Percentiles rank a stretch among this genome's conserved stretches.
These are phyloP conservation scores for Rhinoderma darwinii DNA, from an alignment of 2,113 vertebrate species.

Conservation along the genomic window DNA sequence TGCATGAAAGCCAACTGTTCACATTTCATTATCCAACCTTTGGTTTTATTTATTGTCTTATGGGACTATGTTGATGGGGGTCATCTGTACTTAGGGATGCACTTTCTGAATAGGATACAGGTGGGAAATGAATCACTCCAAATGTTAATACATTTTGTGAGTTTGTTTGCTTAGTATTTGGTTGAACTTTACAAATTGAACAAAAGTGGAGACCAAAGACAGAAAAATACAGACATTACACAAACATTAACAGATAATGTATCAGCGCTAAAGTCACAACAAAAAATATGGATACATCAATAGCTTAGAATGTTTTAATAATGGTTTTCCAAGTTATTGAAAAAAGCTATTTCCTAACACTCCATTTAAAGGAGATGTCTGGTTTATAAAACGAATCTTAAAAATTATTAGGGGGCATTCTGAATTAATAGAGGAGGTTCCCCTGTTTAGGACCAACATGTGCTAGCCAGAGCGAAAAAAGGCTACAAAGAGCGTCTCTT, in stretches of 20 bases:
- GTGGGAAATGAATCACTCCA: background rate
- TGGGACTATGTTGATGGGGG: background rate
- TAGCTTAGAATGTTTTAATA: background rate
- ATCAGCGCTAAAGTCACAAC: background rate
- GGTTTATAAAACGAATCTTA: too few relatives aligned
- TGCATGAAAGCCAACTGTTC: constrained; percentile 45
- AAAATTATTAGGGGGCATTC: too few relatives aligned
- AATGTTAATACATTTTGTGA: constrained; percentile 4
- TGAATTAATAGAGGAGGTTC: too few relatives aligned
- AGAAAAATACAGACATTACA: background rate
- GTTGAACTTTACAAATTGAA: constrained; percentile 15
- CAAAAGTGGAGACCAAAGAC: background rate
- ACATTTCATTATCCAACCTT: constrained; percentile 49
- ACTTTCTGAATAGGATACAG: constrained; percentile 7
- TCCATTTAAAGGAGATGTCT: too few relatives aligned
- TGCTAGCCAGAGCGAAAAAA: too few relatives aligned
- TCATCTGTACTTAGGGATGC: background rate
- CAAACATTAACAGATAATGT: background rate
- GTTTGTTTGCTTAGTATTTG: constrained; percentile 3
- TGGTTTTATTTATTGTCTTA: constrained; percentile 14
- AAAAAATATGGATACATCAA: background rate
- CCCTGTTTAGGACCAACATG: too few relatives aligned
- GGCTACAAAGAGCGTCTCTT: too few relatives aligned
- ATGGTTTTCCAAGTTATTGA: too few relatives aligned
- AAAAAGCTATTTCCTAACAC: background rate